Conservation (phyloP, 2,797 vertebrate genomes). For the Phoxinus dragarum region DNA sequence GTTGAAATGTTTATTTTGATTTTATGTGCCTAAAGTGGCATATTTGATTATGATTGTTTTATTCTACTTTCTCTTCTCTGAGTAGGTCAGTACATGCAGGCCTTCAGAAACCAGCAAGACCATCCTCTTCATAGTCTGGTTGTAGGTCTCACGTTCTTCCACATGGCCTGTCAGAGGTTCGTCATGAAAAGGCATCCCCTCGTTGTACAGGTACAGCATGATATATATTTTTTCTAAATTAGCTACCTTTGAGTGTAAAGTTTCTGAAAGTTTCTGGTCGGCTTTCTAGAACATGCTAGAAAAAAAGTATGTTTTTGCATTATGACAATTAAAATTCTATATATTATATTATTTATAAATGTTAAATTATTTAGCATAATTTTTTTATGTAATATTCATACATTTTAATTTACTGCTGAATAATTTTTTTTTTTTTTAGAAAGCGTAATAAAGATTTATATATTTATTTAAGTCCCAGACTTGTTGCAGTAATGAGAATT, state of each 20-base stretch:
- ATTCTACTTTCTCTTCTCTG: background rate
- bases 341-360: background rate
- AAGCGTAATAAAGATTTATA: background rate
- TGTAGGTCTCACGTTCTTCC: conserved; percentile 94
- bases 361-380: background rate
- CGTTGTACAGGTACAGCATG: conserved; percentile 80
- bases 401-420: background rate
- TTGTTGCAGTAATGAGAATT: background rate
- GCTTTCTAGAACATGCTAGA: background rate
- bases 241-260: background rate
- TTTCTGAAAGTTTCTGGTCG: background rate
- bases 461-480: background rate
- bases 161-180: conserved; percentile 97
- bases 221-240: background rate
- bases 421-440: no score
- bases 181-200: conserved; percentile 90
- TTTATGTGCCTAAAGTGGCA: background rate
- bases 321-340: no score
- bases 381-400: background rate
- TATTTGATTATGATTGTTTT: background rate
- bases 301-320: background rate
- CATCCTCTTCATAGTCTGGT: conserved; percentile 90
- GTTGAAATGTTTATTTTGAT: background rate
- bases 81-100: conserved; percentile 93
- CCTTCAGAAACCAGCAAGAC: conserved; percentile 83